Evolutionary conservation across 2,888 invertebrate genomes (phyloP).

Genomic region (Gastrophysa polygoni): DNA sequence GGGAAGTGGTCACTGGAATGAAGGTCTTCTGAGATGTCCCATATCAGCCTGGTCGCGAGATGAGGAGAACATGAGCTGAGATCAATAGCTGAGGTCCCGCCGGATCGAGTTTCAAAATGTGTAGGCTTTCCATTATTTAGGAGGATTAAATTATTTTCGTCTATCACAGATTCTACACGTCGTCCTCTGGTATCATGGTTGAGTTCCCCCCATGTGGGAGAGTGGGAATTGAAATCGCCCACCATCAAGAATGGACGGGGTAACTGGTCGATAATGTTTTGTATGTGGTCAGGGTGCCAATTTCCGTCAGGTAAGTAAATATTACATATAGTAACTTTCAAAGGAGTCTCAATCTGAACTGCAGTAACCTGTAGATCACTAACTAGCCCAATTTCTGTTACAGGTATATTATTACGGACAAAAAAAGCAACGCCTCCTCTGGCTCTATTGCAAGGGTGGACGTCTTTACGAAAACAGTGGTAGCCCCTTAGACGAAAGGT

Average conservation of each 20-base stretch:
- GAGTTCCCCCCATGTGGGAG: background rate
- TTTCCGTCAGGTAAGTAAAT: too few species aligned
- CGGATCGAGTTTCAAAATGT: background rate
- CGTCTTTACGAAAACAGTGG: background rate
- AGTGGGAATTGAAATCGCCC: background rate
- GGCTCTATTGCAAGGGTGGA: background rate
- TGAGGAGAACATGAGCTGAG: background rate
- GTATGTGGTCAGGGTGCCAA: background rate
- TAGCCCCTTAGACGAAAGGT: background rate
- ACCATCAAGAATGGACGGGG: background rate
- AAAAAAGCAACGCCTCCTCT: slow-evolving; percentile 7
- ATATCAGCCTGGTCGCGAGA: background rate
- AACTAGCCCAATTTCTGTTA: background rate
- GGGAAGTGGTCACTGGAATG: slow-evolving; percentile 6
- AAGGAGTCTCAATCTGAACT: too few species aligned
- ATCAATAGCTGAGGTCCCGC: background rate
- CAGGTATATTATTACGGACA: background rate
- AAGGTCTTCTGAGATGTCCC: background rate
- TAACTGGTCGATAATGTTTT: background rate
- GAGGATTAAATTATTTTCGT: background rate
- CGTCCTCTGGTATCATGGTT: background rate
- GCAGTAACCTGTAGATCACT: background rate
- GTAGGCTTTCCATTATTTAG: too few species aligned
- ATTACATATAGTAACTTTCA: too few species aligned
- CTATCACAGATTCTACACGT: background rate